These are phyloP conservation scores for Coreoperca whiteheadi DNA, from an alignment of 2,113 vertebrate species.

Conservation along the genomic window DNA sequence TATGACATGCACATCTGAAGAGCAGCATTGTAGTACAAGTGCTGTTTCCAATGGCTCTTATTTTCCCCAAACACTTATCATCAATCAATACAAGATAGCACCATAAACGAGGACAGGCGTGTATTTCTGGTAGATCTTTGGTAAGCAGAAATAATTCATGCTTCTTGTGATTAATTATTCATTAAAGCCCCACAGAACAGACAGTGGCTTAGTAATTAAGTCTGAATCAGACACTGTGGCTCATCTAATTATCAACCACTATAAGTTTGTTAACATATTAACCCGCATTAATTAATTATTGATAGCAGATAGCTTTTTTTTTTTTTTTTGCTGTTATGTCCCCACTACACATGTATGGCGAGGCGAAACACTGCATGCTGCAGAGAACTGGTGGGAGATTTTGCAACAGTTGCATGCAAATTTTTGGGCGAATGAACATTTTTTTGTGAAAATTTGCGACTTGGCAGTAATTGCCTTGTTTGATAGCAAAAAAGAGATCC, in stretches of 20 bases:
- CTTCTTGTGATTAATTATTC: slow-evolving; percentile 78
- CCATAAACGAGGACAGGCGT: slow-evolving; percentile 43
- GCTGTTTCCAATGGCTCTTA: slow-evolving; percentile 21
- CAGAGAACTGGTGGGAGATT: slow-evolving; percentile 23
- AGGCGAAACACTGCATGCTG: slow-evolving; percentile 8
- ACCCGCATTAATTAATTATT: slow-evolving; percentile 81
- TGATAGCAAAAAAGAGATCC: slow-evolving; percentile 77
- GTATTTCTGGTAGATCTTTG: slow-evolving; percentile 69
- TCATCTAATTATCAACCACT: slow-evolving; percentile 81
- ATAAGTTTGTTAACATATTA: slow-evolving; percentile 83
- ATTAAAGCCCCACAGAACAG: slow-evolving; percentile 78
- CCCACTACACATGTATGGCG: slow-evolving; percentile 24
- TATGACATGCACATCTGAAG: slow-evolving; percentile 24
- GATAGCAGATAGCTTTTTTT: slow-evolving; percentile 63
- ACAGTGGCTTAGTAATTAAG: slow-evolving; percentile 79
- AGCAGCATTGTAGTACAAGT: slow-evolving; percentile 5
- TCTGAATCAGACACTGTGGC: slow-evolving; percentile 78
- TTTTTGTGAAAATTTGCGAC: slow-evolving; percentile 58
- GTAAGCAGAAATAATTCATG: slow-evolving; percentile 79
- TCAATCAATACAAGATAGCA: slow-evolving; percentile 60
- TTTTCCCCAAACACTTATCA: slow-evolving; percentile 51
- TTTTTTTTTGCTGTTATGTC: slow-evolving; percentile 37
- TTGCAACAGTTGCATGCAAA: slow-evolving; percentile 58
- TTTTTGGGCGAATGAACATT: slow-evolving; percentile 61
- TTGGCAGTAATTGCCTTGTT: slow-evolving; percentile 79